phyloP scores from a whole-genome alignment of 2,797 vertebrate species.

The Gorsachius magnificus region DNA sequence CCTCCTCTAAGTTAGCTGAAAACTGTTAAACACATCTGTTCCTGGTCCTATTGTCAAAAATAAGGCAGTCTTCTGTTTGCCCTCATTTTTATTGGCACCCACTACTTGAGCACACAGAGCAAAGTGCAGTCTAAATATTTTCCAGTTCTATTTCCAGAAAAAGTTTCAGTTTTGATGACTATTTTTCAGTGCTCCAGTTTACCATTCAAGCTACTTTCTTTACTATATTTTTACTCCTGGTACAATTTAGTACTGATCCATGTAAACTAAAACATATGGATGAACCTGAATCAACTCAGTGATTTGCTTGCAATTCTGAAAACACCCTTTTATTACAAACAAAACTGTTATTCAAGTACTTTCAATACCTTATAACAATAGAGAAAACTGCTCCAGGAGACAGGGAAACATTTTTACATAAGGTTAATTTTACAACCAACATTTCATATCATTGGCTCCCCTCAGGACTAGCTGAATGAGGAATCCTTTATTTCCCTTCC shows the following conservation, averaged over 20 bases:
- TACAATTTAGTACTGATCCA: background rate
- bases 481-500: background rate
- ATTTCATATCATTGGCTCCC: background rate
- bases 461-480: background rate
- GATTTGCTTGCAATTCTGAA: background rate
- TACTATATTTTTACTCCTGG: background rate
- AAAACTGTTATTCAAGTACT: background rate
- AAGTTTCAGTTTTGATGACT: background rate
- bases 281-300: background rate
- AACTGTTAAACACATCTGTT: slow-evolving; percentile 49
- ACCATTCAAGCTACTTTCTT: background rate
- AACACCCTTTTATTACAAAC: background rate
- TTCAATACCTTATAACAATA: background rate
- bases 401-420: background rate
- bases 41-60: slow-evolving; percentile 37
- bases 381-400: background rate
- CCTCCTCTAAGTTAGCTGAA: slow-evolving; percentile 13
- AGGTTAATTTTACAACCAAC: background rate
- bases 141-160: slow-evolving; percentile 39
- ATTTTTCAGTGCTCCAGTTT: background rate
- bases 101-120: background rate
- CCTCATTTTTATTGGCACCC: slow-evolving; percentile 37
- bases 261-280: background rate
- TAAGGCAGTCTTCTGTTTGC: slow-evolving; percentile 32
- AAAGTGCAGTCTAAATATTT: slow-evolving; percentile 25